These are phyloP conservation scores for Hydropsyche tenuis DNA, from an alignment of 1,140 invertebrate genomes.

Conservation along the genomic window DNA sequence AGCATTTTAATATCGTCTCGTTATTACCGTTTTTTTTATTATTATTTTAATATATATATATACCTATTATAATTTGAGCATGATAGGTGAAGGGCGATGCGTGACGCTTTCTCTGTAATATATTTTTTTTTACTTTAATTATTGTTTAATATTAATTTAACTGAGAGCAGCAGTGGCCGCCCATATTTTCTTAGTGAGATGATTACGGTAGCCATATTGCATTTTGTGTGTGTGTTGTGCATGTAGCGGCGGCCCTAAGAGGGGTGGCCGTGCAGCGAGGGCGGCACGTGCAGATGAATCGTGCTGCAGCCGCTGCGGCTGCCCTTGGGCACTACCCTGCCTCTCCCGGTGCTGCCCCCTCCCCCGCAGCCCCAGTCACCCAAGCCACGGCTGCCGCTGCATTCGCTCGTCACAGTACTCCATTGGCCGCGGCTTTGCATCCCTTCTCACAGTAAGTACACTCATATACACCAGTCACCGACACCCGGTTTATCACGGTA, in stretches of 20 bases:
- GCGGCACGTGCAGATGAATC: slow-evolving; percentile 62
- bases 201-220: slow-evolving; percentile 51
- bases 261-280: slow-evolving; percentile 75
- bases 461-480: slow-evolving; percentile 51
- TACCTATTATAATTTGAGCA: slow-evolving; percentile 35
- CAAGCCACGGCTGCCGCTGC: slow-evolving; percentile 66
- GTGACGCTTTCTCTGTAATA: slow-evolving; percentile 48
- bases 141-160: neutral
- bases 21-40: slow-evolving; percentile 45
- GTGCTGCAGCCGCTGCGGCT: slow-evolving; percentile 62
- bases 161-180: slow-evolving; percentile 39
- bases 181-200: slow-evolving; percentile 31
- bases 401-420: slow-evolving; percentile 54
- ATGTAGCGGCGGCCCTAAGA: slow-evolving; percentile 70
- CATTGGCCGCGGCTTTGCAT: slow-evolving; percentile 64
- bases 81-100: slow-evolving; percentile 50
- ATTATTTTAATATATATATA: slow-evolving; percentile 30
- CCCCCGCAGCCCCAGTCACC: slow-evolving; percentile 67
- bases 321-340: slow-evolving; percentile 64
- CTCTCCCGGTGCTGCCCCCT: slow-evolving; percentile 62
- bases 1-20: slow-evolving; percentile 47
- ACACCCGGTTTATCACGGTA: slow-evolving; percentile 48
- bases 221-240: slow-evolving; percentile 55
- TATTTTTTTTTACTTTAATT: too few relatives aligned
- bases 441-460: slow-evolving; percentile 75